A percentile compares a stretch with the other conserved stretches of the same genome.
phyloP scores from a whole-genome alignment of 1,140 invertebrate species.

The Monochamus saltuarius region DNA sequence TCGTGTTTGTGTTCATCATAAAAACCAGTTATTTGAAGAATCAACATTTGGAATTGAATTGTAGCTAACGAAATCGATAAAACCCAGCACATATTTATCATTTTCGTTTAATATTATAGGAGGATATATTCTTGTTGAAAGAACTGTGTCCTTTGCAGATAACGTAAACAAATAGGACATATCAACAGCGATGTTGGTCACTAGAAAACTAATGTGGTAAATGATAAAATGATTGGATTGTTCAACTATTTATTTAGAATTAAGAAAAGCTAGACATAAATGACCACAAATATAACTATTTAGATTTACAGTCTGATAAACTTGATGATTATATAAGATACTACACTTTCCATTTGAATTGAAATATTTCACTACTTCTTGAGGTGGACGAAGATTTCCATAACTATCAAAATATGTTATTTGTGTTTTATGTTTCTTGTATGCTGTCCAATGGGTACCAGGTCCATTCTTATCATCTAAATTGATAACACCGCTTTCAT shows the following conservation, averaged over 20 bases:
- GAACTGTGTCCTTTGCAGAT: neutral
- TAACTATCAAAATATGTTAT: no score
- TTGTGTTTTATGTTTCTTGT: slow-evolving; percentile 38
- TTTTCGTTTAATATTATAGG: slow-evolving; percentile 5
- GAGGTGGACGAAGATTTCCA: no score
- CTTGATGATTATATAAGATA: slow-evolving; percentile 5
- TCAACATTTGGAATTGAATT: slow-evolving; percentile 8
- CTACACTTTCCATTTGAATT: slow-evolving; percentile 6
- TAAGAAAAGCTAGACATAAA: slow-evolving; percentile 5
- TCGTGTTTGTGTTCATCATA: neutral
- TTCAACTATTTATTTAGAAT: neutral
- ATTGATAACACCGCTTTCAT: no score
- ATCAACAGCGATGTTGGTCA: neutral
- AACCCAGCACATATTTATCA: slow-evolving; percentile 4
- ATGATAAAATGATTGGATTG: no score
- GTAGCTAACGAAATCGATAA: slow-evolving; percentile 3
- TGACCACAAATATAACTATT: slow-evolving; percentile 9
- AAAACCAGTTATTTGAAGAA: slow-evolving; percentile 1
- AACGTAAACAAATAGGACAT: neutral
- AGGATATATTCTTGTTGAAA: slow-evolving; percentile 3
- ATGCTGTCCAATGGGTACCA: slow-evolving; percentile 47
- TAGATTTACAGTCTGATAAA: neutral
- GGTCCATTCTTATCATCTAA: no score
- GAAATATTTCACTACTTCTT: no score
- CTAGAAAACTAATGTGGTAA: neutral